phyloP scores from a whole-genome alignment of 2,797 vertebrate genomes.

The Hephaestus fuliginosus region DNA sequence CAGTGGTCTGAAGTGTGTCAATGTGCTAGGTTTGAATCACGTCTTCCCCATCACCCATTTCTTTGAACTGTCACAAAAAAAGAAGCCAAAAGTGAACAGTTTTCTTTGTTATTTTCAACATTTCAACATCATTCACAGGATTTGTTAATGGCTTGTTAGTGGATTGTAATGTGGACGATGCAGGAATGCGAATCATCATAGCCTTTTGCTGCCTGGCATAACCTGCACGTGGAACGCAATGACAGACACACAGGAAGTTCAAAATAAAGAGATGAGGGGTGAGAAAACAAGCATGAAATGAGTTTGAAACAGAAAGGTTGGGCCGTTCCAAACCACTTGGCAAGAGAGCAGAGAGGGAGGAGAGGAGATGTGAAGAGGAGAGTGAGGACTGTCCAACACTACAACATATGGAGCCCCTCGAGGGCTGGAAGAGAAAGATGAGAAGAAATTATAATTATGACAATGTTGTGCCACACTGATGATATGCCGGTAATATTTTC shows the following conservation, averaged over 20 bases:
- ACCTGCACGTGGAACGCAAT: constrained; percentile 16
- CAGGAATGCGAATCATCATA: constrained; percentile 5
- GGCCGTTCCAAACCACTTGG: constrained; percentile 63
- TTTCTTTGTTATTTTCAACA: not conserved
- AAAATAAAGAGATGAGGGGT: constrained; percentile 28
- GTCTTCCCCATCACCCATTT: not conserved
- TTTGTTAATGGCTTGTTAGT: not conserved
- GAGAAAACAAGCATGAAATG: constrained; percentile 43
- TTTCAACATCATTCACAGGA: not conserved
- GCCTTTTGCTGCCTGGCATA: not conserved
- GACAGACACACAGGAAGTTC: not conserved
- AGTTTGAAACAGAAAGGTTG: constrained; percentile 39
- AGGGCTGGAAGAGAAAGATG: constrained; percentile 57
- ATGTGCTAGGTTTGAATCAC: not conserved
- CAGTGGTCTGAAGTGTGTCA: not conserved
- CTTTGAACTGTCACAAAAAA: not conserved
- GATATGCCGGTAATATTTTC: constrained; percentile 55
- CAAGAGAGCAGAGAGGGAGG: constrained; percentile 59
- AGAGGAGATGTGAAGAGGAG: constrained; percentile 54
- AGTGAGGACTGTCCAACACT: constrained; percentile 59
- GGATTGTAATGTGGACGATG: not conserved
- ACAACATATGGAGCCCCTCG: constrained; percentile 72
- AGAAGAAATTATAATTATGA: constrained; percentile 70
- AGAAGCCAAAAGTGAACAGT: not conserved
- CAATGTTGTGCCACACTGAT: constrained; percentile 63